Evolutionary conservation across 1,140 invertebrate species (phyloP).

Genomic region (Drosophila melanica): DNA sequence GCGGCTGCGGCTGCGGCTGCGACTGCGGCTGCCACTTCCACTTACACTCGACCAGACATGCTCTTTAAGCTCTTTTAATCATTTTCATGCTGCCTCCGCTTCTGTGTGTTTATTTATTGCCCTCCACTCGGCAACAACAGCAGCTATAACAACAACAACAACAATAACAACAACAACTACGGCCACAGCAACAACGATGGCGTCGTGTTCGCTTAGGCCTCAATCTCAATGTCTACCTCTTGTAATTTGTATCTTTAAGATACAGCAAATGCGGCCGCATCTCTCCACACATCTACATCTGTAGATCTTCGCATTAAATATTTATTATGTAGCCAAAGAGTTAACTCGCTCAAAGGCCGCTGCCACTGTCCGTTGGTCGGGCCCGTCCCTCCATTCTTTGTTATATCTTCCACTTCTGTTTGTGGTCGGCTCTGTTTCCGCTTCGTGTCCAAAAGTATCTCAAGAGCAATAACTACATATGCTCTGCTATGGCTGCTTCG

Average conservation of each 20-base stretch:
- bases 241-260: conserved; percentile 83
- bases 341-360: conserved; percentile 68
- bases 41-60: conserved; percentile 59
- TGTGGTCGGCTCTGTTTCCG: conserved; percentile 67
- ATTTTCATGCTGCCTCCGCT: conserved; percentile 73
- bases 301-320: conserved; percentile 75
- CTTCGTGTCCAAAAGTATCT: conserved; percentile 79
- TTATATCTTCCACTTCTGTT: conserved; percentile 30
- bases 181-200: conserved; percentile 3
- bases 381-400: conserved; percentile 35
- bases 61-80: conserved; percentile 81
- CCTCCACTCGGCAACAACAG: conserved; percentile 42
- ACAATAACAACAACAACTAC: conserved; percentile 5
- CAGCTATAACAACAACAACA: conserved; percentile 6
- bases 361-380: conserved; percentile 38
- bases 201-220: conserved; percentile 59
- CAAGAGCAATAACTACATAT: conserved; percentile 69
- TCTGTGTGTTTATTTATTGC: conserved; percentile 73
- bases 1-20: conserved; percentile 31
- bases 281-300: conserved; percentile 38
- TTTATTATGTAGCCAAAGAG: conserved; percentile 81
- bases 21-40: conserved; percentile 47
- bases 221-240: conserved; percentile 78
- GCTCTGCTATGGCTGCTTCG: conserved; percentile 36
- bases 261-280: conserved; percentile 60